A percentile compares a stretch with the other conserved stretches of the same genome.
phyloP scores from a whole-genome alignment of 2,113 vertebrate species.

The Barbus barbus region DNA sequence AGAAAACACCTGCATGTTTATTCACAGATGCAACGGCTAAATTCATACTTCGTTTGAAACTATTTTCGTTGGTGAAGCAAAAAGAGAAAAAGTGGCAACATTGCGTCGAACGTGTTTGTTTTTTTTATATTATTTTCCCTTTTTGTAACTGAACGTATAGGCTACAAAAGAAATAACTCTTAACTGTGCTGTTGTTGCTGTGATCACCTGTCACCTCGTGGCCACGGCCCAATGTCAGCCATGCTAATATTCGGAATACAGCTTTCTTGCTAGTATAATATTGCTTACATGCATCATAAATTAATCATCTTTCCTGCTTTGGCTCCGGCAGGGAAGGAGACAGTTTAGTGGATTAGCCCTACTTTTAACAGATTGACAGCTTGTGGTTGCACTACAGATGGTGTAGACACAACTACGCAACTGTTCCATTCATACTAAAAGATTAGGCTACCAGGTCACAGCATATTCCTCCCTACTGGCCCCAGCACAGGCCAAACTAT shows the following conservation, averaged over 20 bases:
- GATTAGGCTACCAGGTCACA: slow-evolving; percentile 20
- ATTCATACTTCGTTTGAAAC: not conserved
- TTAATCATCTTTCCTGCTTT: not conserved
- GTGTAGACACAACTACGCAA: slow-evolving; percentile 15
- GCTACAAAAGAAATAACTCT: not conserved
- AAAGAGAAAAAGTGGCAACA: too few relatives aligned
- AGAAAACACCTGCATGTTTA: not conserved
- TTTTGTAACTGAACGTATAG: too few relatives aligned
- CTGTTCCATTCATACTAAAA: slow-evolving; percentile 15
- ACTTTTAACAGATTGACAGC: slow-evolving; percentile 62
- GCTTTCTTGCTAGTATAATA: not conserved
- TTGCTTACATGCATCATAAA: not conserved
- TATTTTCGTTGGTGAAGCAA: not conserved
- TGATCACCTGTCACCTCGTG: slow-evolving; percentile 56
- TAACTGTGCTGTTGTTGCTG: not conserved
- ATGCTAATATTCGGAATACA: not conserved
- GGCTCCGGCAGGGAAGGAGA: slow-evolving; percentile 64
- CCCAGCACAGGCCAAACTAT: slow-evolving; percentile 18
- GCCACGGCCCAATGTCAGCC: not conserved
- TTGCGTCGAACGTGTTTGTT: not conserved
- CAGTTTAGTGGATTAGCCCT: slow-evolving; percentile 60
- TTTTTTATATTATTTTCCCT: not conserved
- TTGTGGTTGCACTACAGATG: slow-evolving; percentile 23
- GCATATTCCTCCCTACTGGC: not conserved
- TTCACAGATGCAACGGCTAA: not conserved